Base-by-base conservation (phyloP, 2,113 vertebrate species). In the Diglossa brunneiventris region DNA sequence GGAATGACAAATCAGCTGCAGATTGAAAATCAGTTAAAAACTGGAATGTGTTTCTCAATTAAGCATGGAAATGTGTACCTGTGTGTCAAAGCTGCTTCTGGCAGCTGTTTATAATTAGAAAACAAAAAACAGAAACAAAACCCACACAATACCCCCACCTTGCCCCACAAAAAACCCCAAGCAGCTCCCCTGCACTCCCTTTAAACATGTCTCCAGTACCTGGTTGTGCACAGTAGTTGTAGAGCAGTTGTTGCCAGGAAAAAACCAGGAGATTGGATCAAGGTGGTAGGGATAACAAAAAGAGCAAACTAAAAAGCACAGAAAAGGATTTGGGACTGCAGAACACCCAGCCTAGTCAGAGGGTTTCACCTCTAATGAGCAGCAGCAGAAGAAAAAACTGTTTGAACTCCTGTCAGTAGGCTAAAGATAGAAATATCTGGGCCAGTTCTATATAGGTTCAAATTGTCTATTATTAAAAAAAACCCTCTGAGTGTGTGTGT, bases 391-490 rank as follows among this genome's bases (percentile, higher is more conserved):
- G 44, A 9, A 92, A 33, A 84, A 83, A 63, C 33, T 16, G 69
- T 35, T 30, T 91, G 46, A 92, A 89, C 74, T 79, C n/a, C 7
- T 75, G 47, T 92, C 68, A 86, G 67, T 41, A 50, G 50, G 70
- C 59, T 95, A 50, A 75, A 95, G 67, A 83, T 56, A 89, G 82
- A 96, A 91, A 67, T 87, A 85, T 55, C 11, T 52, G 78, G 78
- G 75, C 42, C 72, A 92, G 82, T 88, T 87, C 67, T 69, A 4
- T 33, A 42, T 23, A 46, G 50, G 73, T 85, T 90, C 64, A 74
- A 55, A 70, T 44, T 78, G n/a, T 41, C 87, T 88, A 2, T 66
- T 55, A 62, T 41, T 74, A 63, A 83, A 92, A 85, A 84, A 87
- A 87, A 15, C 8, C 47, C 44, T 62, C 26, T 19, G n/a, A 76